These are phyloP conservation scores for Scolanthus callimorphus DNA, from an alignment of 92 coral and sea anemone species.

Conservation along the genomic window DNA sequence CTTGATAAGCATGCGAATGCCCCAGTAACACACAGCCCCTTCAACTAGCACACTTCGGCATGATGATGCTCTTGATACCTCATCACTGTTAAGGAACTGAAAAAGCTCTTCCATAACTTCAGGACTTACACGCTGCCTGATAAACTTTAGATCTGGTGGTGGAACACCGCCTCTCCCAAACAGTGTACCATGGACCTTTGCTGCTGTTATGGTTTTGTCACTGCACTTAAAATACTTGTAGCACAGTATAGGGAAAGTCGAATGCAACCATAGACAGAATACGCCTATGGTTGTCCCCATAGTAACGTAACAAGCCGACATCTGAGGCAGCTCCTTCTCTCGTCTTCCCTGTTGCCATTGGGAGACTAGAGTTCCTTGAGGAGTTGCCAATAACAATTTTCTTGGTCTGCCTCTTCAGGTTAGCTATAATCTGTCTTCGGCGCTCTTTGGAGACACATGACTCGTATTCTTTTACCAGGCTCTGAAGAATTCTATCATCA, in stretches of 20 bases:
- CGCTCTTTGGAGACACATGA: background rate
- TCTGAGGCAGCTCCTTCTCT: background rate
- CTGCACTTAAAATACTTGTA: conserved; percentile 1
- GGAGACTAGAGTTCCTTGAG: background rate
- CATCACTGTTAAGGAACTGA: conserved; percentile 26
- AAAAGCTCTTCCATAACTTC: conserved; percentile 29
- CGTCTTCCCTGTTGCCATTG: background rate
- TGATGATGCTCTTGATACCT: conserved; percentile 35
- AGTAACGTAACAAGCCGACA: background rate
- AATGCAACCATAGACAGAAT: conserved; percentile 1
- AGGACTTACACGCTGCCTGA: conserved; percentile 23
- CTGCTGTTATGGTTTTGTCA: conserved; percentile 35
- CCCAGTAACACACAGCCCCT: conserved; percentile 31
- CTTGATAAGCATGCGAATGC: conserved; percentile 15
- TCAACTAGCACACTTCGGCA: conserved; percentile 32
- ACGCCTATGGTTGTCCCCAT: background rate
- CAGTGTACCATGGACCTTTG: conserved; percentile 36
- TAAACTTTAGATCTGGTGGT: conserved; percentile 9
- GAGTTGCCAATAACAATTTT: no score
- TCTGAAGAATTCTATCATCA: background rate
- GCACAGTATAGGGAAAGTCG: background rate
- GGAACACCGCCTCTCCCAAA: conserved; percentile 48
- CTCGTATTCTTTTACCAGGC: background rate
- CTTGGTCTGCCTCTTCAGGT: background rate
- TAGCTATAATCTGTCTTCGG: background rate